Base-by-base conservation (phyloP, 2,888 invertebrate genomes). In the Horisme vitalbata region DNA sequence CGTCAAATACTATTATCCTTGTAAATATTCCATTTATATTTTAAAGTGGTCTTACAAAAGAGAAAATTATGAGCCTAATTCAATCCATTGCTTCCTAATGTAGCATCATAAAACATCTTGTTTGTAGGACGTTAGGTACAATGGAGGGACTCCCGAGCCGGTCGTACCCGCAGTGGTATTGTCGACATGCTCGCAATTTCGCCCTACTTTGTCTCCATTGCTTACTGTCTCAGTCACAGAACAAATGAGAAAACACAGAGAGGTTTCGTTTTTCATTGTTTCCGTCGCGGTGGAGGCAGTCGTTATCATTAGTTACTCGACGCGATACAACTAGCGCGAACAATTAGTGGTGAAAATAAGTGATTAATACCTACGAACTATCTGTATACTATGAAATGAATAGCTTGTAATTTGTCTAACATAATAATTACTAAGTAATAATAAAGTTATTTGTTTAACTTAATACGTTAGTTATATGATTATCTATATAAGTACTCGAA, bases 51-150 rank as follows among this genome's bases (percentile, higher is more conserved):
- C 49, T 57, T 57, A 76, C 70, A 76, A 75, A 68, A 68, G 71
- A 70, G 72, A 71, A 75, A 78, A 77, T 78, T 73, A 72, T 75
- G 55, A 61, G 66, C 71, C 71, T 78, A 79, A 81, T 82, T 79
- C 81, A 74, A 79, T 76, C 74, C 78, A 72, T 77, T 76, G 76
- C 63, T 65, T 59, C 65, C 63, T 81, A 83, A 87, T 85, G 82
- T 71, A 68, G 67, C 68, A 71, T 75, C 78, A 82, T 85, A 84
- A 83, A 86, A 83, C 79, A 83, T 79, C 76, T 79, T 83, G 82
- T 85, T 84, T 82, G 79, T 75, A 66, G 58, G 67, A 65, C 68
- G 71, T 78, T 71, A 70, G 68, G 70, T 65, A 83, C 79, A 84
- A 84, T 79, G 72, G 79, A 62, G 68, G 65, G 65, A 59, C 47